Base-by-base conservation (phyloP, 2,113 vertebrate genomes). In the Zosterops borbonicus region DNA sequence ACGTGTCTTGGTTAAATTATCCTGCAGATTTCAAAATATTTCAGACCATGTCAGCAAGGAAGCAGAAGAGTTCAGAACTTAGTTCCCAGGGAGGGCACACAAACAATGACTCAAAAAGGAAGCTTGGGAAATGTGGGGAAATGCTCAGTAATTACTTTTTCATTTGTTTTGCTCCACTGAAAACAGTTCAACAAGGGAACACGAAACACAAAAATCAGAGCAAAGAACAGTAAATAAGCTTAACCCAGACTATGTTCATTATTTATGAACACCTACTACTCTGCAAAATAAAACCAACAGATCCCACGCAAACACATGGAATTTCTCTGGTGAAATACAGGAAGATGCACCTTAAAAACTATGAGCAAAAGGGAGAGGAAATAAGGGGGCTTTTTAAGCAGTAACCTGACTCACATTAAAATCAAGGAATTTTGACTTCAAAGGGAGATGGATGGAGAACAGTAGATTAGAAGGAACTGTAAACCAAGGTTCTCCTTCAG, bases 21-120 rank as follows among this genome's bases (percentile, higher is more conserved):
- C 47, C 69, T 65, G 23, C 33, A 74, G 80, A 70, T 94, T 94
- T 89, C 50, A 89, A 92, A 87, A 65, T 74, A 81, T 23, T 83
- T 77, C 83, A 60, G 41, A 69, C 17, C 41, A 31, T 3, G 17
- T 89, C 86, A 89, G 37, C 64, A 77, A 83, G 63, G 84, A 90
- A 88, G 21, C 49, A 75, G 37, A 76, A 78, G 59, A 87, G 55
- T 80, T 86, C 63, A 89, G 50, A 89, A 80, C 31, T 22, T 47
- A 74, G 64, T 95, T 96, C 91, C 89, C 91, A 78, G n/a, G n/a
- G 76, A 86, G 39, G 83, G 55, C 73, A 67, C 50, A 74, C 31
- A 92, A 93, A 88, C 78, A 90, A 69, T 92, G 58, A 85, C 76
- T 92, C 75, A 87, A 35, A 90, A 92, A 95, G 71, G 89, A 95